Conservation (phyloP, 2,113 vertebrate genomes). For the Colossoma macropomum region DNA sequence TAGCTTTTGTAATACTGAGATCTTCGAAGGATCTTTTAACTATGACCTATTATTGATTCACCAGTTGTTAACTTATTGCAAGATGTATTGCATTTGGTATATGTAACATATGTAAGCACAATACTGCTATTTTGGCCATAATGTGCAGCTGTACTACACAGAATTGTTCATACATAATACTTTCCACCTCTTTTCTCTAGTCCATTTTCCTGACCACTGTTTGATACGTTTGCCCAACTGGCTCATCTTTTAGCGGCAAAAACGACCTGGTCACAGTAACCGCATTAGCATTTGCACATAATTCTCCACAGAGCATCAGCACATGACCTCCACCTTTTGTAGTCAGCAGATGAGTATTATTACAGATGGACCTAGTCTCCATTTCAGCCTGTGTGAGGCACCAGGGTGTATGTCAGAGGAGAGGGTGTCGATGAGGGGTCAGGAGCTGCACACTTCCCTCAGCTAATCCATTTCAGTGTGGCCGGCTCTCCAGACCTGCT, state of each 20-base stretch:
- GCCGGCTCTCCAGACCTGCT: slow-evolving; percentile 60
- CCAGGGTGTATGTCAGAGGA: slow-evolving; percentile 17
- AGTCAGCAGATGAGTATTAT: slow-evolving; percentile 54
- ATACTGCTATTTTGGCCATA: background rate
- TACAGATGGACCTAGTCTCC: slow-evolving; percentile 60
- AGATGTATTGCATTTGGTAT: no score
- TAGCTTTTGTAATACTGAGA: no score
- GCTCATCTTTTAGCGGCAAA: background rate
- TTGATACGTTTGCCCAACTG: background rate
- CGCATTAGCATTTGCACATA: slow-evolving; percentile 1
- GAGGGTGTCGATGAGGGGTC: background rate
- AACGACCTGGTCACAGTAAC: slow-evolving; percentile 1
- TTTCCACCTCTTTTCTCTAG: background rate
- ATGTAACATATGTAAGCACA: no score
- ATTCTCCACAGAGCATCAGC: background rate
- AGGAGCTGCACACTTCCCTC: slow-evolving; percentile 46
- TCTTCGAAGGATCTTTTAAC: no score
- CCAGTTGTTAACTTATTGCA: no score
- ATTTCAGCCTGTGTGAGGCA: slow-evolving; percentile 61
- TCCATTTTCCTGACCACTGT: background rate
- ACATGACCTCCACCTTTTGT: background rate
- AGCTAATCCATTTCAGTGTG: slow-evolving; percentile 72
- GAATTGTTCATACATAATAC: background rate
- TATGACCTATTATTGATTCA: no score
- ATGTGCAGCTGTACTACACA: no score